Percentiles rank a stretch among this genome's conserved stretches.
Evolutionary conservation across 2,888 invertebrate species (phyloP).

Genomic region (Sphaerophoria rueppellii): DNA sequence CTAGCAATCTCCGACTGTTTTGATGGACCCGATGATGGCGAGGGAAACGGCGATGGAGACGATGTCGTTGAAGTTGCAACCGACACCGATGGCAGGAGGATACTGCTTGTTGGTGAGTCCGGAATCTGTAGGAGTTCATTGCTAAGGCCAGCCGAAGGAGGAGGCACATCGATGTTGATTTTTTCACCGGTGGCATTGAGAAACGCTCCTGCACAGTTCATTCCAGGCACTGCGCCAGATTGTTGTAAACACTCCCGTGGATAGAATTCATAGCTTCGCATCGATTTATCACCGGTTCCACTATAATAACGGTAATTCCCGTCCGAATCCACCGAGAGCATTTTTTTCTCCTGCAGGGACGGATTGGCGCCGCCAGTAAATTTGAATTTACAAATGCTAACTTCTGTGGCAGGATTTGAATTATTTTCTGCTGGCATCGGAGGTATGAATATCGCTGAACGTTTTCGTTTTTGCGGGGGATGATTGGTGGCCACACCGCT

Average conservation of each 20-base stretch:
- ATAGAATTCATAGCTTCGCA: conserved; percentile 89
- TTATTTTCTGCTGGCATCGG: conserved; percentile 90
- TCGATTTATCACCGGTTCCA: conserved; percentile 91
- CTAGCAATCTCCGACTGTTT: conserved; percentile 45
- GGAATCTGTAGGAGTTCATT: conserved; percentile 80
- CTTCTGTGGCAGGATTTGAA: conserved; percentile 91
- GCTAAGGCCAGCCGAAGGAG: conserved; percentile 80
- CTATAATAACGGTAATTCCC: conserved; percentile 94
- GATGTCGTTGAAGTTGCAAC: conserved; percentile 57
- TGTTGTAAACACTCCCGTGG: conserved; percentile 88
- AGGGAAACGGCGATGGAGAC: conserved; percentile 73
- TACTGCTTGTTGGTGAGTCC: conserved; percentile 78
- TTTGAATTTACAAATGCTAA: conserved; percentile 96
- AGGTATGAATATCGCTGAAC: conserved; percentile 92
- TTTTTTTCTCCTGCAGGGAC: conserved; percentile 94
- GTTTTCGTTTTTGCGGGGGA: conserved; percentile 87
- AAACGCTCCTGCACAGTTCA: conserved; percentile 83
- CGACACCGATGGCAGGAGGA: conserved; percentile 74
- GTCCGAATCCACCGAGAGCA: conserved; percentile 94
- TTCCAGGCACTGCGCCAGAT: conserved; percentile 83
- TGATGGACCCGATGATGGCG: conserved; percentile 38
- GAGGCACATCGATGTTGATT: conserved; percentile 78
- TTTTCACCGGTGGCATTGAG: conserved; percentile 84
- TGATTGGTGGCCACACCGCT: conserved; percentile 58
- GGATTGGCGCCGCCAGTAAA: conserved; percentile 96